A percentile compares a stretch with the other conserved stretches of the same genome.
phyloP scores from a whole-genome alignment of 2,888 invertebrate genomes.

The Coenonympha arcania region DNA sequence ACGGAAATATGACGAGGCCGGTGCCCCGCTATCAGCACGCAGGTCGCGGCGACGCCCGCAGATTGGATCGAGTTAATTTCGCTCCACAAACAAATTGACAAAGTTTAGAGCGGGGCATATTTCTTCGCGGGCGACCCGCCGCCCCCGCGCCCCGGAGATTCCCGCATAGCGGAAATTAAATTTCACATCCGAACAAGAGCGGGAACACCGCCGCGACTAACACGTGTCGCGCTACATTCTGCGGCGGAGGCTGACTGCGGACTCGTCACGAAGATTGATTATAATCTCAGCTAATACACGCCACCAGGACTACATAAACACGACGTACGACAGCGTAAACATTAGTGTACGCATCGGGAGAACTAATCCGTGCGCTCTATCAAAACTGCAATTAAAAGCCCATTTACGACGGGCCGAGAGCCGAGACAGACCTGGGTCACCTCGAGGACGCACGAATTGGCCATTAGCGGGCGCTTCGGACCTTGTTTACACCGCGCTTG shows the following conservation, averaged over 20 bases:
- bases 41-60: constrained; percentile 61
- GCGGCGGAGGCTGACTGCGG: constrained; percentile 40
- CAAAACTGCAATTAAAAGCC: constrained; percentile 73
- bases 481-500: constrained; percentile 75
- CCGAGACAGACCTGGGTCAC: constrained; percentile 69
- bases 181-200: constrained; percentile 74
- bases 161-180: constrained; percentile 73
- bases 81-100: constrained; percentile 75
- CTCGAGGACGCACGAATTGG: constrained; percentile 72
- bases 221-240: constrained; percentile 48
- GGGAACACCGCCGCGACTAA: constrained; percentile 59
- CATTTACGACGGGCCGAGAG: constrained; percentile 65
- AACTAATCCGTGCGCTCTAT: constrained; percentile 68
- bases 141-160: constrained; percentile 52
- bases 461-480: constrained; percentile 74
- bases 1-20: constrained; percentile 54
- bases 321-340: constrained; percentile 18
- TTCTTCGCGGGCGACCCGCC: constrained; percentile 55
- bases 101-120: constrained; percentile 74
- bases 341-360: constrained; percentile 21
- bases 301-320: background rate
- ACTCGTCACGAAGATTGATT: constrained; percentile 46
- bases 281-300: constrained; percentile 21
- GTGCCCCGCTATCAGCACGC: constrained; percentile 51
- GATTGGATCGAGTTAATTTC: constrained; percentile 75